Conservation (phyloP, 1,140 invertebrate species). For the Orius insidiosus region DNA sequence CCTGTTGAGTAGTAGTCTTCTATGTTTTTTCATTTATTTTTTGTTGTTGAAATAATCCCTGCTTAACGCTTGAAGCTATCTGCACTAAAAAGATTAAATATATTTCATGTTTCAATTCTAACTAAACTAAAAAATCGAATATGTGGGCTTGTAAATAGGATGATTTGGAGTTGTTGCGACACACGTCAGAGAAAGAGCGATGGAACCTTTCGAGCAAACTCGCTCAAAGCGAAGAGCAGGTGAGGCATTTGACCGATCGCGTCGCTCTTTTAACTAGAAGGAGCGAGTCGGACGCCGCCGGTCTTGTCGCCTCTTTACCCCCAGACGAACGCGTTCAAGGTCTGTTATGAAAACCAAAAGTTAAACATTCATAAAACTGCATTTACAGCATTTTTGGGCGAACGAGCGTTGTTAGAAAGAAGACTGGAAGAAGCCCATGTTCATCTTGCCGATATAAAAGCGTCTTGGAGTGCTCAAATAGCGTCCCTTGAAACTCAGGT, state of each 20-base stretch:
- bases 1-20: too few relatives aligned
- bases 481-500: constrained; percentile 69
- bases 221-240: constrained; percentile 41
- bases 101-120: too few relatives aligned
- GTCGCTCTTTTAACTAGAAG: constrained; percentile 41
- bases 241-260: constrained; percentile 42
- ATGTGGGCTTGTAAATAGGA: constrained; percentile 34
- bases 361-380: not conserved
- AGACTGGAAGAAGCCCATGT: constrained; percentile 66
- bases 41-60: too few relatives aligned
- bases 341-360: constrained; percentile 4
- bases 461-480: constrained; percentile 76
- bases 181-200: constrained; percentile 41
- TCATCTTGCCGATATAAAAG: constrained; percentile 72
- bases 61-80: not conserved
- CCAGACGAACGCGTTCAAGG: constrained; percentile 36
- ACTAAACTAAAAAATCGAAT: constrained; percentile 1
- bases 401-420: constrained; percentile 49
- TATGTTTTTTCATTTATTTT: too few relatives aligned
- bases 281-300: constrained; percentile 23
- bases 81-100: not conserved
- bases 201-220: constrained; percentile 36
- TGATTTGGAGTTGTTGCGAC: constrained; percentile 44
- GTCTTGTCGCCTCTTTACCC: constrained; percentile 25
- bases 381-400: constrained; percentile 28